phyloP scores from a whole-genome alignment of 1,140 invertebrate species.

The Hyles vespertilio region DNA sequence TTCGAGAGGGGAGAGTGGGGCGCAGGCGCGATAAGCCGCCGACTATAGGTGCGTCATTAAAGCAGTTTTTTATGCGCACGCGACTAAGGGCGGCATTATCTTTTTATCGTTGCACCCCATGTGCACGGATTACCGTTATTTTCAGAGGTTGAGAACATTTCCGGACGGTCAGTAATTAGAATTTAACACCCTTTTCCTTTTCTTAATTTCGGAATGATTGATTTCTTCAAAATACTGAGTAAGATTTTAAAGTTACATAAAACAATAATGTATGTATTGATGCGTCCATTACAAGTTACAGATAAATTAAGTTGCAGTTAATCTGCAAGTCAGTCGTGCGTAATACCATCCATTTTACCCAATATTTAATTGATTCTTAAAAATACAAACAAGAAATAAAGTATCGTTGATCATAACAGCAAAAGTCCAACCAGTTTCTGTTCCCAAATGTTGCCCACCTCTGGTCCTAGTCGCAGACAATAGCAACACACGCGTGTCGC shows the following conservation, averaged over 20 bases:
- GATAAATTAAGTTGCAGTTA: too few species aligned
- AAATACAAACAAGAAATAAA: too few species aligned
- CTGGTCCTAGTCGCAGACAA: conserved; percentile 56
- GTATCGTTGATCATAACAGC: too few species aligned
- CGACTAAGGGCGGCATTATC: conserved; percentile 65
- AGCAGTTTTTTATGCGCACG: conserved; percentile 65
- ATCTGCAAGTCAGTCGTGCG: too few species aligned
- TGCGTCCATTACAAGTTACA: background rate
- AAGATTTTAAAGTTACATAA: too few species aligned
- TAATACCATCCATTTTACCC: too few species aligned
- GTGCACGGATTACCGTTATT: conserved; percentile 49
- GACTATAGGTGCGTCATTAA: conserved; percentile 67
- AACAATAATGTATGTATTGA: background rate
- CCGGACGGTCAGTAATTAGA: too few species aligned
- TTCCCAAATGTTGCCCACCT: conserved; percentile 10
- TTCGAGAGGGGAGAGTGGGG: conserved; percentile 21
- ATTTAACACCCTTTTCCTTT: too few species aligned
- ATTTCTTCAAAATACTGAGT: too few species aligned
- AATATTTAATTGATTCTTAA: too few species aligned
- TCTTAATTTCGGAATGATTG: too few species aligned
- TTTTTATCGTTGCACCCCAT: conserved; percentile 72
- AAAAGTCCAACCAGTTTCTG: too few species aligned
- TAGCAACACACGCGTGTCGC: conserved; percentile 53
- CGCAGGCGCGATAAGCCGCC: conserved; percentile 66
- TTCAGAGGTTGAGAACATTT: conserved; percentile 43